Base-by-base conservation (phyloP, 2,113 vertebrate genomes). In the Lagopus leucura region DNA sequence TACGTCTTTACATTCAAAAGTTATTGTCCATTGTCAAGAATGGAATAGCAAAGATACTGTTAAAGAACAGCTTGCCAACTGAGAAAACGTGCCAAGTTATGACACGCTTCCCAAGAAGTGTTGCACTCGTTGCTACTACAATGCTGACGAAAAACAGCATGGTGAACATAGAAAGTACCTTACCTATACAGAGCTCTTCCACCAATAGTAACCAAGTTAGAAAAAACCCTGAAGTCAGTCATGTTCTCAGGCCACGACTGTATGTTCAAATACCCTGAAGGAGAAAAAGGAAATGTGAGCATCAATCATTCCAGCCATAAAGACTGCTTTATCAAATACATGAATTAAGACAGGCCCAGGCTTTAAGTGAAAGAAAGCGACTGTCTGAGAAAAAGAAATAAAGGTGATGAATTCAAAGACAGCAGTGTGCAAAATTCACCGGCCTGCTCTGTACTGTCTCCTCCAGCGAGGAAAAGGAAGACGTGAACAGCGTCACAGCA, bases 191-290 rank as follows among this genome's bases (percentile, higher is more conserved):
- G 98, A 17, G 99, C 97, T 96, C 99, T 96, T 72, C 99, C 99
- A 38, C 99, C 99, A 1, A 99, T 99, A 52, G 99, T 99, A 48
- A 98, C 98, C 93, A 99, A 96, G 95, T 99, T 99, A 48, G 99
- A 99, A 91, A 99, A 99, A 40, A 99, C 99, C 66, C 98, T 98
- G 95, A 99, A 98, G 96, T 99, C 99, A 1, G 99, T 99, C 99
- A 99, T 99, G 88, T 99, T 99, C 95, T 99, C 98, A 8, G 99
- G 99, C 99, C 99, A 99, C 0, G 99, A 99, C 70, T 99, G 99
- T 93, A 99, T 99, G 90, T 99, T 99, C 92, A 99, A 97, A 94
- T 98, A 99, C 60, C 99, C 99, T 99, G 66, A n/a, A 91, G 83
- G 85, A 92, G 63, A 58, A 71, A 83, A 52, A 40, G 28, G 10